Evolutionary conservation across 2,113 vertebrate species (phyloP).

Genomic region (Colius striatus): DNA sequence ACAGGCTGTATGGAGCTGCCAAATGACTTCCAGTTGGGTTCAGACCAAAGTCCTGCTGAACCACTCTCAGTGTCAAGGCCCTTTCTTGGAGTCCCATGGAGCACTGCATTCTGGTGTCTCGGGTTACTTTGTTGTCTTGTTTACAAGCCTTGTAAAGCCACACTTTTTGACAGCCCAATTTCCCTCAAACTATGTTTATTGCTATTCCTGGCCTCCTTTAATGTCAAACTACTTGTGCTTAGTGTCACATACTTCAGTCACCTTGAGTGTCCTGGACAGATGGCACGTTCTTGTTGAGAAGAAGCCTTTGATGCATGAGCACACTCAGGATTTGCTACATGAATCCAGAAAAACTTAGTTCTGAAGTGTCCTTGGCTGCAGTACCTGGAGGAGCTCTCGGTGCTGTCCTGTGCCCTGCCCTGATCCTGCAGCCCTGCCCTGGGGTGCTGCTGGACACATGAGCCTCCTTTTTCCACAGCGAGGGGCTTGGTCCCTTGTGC

Average conservation of each 20-base stretch:
- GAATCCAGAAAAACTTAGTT: not conserved
- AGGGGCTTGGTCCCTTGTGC: not conserved
- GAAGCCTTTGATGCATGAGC: not conserved
- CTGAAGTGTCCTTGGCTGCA: not conserved
- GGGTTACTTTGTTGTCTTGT: not conserved
- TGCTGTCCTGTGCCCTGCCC: not conserved
- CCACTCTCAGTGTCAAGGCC: not conserved
- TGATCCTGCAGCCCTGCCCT: not conserved
- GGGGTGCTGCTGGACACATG: not conserved
- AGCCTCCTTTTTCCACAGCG: not conserved
- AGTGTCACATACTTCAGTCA: not conserved
- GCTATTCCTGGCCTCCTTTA: not conserved
- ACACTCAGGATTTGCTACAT: not conserved
- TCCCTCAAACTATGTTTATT: not conserved
- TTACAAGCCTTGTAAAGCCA: not conserved
- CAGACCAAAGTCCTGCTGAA: not conserved
- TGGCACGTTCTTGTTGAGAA: not conserved
- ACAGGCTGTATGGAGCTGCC: not conserved
- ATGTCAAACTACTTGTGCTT: not conserved
- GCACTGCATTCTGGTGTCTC: not conserved
- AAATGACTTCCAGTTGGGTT: not conserved
- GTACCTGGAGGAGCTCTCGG: not conserved
- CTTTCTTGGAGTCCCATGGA: not conserved
- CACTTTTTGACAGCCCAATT: not conserved
- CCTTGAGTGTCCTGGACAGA: not conserved